Percentiles rank a stretch among this genome's conserved stretches.
These are phyloP conservation scores for Brachionus koreanus DNA, from an alignment of 1,140 invertebrate species.

Conservation along the genomic window DNA sequence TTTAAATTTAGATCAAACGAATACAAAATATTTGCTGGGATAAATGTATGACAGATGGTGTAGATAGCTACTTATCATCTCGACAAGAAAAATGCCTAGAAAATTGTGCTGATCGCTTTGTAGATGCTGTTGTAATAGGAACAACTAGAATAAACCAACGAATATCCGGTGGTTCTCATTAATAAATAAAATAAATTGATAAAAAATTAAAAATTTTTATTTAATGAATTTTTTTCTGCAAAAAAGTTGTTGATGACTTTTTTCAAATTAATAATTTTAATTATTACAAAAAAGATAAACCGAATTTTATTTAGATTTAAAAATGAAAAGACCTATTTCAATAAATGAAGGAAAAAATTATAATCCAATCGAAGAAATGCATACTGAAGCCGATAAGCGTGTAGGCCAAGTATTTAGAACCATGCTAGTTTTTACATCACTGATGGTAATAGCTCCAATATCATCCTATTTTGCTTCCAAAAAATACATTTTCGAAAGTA, in stretches of 20 bases:
- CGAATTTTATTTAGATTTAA: background rate
- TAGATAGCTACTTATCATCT: constrained; percentile 3
- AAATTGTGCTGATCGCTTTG: constrained; percentile 35
- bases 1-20: constrained; percentile 17
- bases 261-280: background rate
- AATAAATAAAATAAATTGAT: background rate
- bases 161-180: constrained; percentile 27
- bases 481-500: constrained; percentile 43
- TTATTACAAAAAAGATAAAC: background rate
- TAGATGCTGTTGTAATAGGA: constrained; percentile 39
- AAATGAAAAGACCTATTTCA: background rate
- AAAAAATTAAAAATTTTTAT: background rate
- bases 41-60: constrained; percentile 37
- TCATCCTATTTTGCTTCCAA: constrained; percentile 28
- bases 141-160: constrained; percentile 29
- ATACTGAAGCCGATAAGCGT: constrained; percentile 3
- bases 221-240: background rate
- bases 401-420: constrained; percentile 43
- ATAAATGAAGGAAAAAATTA: background rate
- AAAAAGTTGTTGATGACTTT: background rate
- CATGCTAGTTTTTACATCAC: constrained; percentile 13
- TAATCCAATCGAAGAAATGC: constrained; percentile 24
- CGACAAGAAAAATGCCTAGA: constrained; percentile 21
- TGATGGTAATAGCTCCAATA: constrained; percentile 40
- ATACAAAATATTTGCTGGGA: constrained; percentile 44